A percentile compares a stretch with the other conserved stretches of the same genome.
Evolutionary conservation across 2,888 invertebrate genomes (phyloP).

Genomic region (Teleiodes luculella): DNA sequence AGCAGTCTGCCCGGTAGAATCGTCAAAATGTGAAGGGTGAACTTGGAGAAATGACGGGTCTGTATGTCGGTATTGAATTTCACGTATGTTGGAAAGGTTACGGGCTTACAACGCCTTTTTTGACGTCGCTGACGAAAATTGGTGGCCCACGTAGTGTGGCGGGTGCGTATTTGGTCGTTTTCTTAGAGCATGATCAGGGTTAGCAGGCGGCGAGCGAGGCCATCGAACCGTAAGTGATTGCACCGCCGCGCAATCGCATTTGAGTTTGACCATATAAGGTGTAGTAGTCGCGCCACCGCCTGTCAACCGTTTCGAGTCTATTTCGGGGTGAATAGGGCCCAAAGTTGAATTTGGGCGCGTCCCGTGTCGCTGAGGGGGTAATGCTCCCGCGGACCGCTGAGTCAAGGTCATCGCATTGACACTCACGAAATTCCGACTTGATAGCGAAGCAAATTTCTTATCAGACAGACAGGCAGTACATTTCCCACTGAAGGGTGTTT

Average conservation of each 20-base stretch:
- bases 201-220: constrained; percentile 43
- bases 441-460: constrained; percentile 19
- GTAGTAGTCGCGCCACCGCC: constrained; percentile 51
- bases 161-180: constrained; percentile 26
- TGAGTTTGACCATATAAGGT: constrained; percentile 73
- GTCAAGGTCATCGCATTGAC: constrained; percentile 50
- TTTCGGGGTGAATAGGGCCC: constrained; percentile 48
- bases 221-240: constrained; percentile 68
- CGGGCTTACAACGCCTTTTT: constrained; percentile 68
- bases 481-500: constrained; percentile 3
- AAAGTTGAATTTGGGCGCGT: constrained; percentile 31
- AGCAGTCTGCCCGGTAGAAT: constrained; percentile 29
- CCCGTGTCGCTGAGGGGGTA: constrained; percentile 36
- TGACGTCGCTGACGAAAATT: constrained; percentile 38
- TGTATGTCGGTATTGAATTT: constrained; percentile 69
- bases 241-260: constrained; percentile 72
- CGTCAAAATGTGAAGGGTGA: constrained; percentile 31
- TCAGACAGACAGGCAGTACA: constrained; percentile 17
- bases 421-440: constrained; percentile 2
- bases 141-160: constrained; percentile 21
- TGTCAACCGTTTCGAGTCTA: constrained; percentile 57
- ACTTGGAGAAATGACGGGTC: constrained; percentile 31
- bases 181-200: constrained; percentile 23
- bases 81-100: constrained; percentile 68
- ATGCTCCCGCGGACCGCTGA: constrained; percentile 43